Evolutionary conservation across 2,888 invertebrate species (phyloP).

Genomic region (Argyresthia albistria): DNA sequence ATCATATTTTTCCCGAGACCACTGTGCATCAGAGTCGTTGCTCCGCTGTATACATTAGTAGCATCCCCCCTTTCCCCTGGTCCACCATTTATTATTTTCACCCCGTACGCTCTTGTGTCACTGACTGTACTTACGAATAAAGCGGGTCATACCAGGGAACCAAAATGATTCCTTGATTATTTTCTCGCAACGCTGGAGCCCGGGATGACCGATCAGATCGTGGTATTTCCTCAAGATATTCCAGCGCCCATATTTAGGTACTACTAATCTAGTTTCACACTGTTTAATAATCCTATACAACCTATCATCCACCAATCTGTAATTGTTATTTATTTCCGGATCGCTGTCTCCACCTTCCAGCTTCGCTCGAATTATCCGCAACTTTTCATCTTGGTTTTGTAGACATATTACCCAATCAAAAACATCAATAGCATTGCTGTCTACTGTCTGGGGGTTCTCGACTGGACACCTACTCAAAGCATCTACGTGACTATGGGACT

Average conservation of each 20-base stretch:
- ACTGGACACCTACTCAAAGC: slow-evolving; percentile 15
- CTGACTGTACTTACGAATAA: slow-evolving; percentile 1
- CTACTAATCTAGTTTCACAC: background rate
- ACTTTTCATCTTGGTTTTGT: background rate
- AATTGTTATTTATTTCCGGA: background rate
- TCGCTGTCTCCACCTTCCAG: background rate
- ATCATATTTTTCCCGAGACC: too few relatives aligned
- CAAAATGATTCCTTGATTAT: background rate
- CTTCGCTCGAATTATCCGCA: background rate
- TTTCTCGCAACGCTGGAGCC: background rate
- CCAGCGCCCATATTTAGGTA: background rate
- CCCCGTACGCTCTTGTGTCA: too few relatives aligned
- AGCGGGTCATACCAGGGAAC: slow-evolving; percentile 1
- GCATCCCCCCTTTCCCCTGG: too few relatives aligned
- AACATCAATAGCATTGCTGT: background rate
- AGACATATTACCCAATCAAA: background rate
- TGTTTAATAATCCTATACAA: background rate
- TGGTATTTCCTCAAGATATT: background rate
- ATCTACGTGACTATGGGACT: slow-evolving; percentile 16
- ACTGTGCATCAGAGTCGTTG: too few relatives aligned
- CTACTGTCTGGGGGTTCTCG: background rate
- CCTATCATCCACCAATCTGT: background rate
- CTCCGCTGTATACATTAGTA: too few relatives aligned
- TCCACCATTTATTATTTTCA: too few relatives aligned
- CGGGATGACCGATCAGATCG: background rate